Percentiles rank a stretch among this genome's conserved stretches.
Evolutionary conservation across 2,797 vertebrate genomes (phyloP).

Genomic region (Acridotheres tristis): DNA sequence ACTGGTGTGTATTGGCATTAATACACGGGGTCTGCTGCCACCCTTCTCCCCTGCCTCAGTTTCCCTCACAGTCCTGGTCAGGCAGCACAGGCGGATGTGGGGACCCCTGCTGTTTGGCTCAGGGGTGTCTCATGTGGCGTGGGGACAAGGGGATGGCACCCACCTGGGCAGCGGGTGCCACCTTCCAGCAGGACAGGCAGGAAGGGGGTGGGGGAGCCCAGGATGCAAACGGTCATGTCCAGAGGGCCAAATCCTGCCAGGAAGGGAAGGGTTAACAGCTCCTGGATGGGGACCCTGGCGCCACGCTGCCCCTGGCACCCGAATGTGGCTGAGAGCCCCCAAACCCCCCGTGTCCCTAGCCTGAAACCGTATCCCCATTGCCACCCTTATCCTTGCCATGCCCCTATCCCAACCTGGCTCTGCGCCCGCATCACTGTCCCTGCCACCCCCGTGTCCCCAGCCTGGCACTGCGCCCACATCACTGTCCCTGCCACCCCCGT

Average conservation of each 20-base stretch:
- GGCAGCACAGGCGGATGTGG: accelerated
- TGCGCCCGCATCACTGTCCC: too few relatives aligned
- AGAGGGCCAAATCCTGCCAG: not conserved
- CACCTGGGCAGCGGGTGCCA: conserved; percentile 46
- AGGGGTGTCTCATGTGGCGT: not conserved
- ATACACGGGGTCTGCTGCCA: not conserved
- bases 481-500: too few relatives aligned
- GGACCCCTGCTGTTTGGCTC: not conserved
- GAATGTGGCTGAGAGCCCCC: not conserved
- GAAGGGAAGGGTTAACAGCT: not conserved
- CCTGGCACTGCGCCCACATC: too few relatives aligned
- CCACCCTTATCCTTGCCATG: too few relatives aligned
- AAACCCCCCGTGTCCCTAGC: too few relatives aligned
- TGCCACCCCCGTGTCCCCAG: too few relatives aligned
- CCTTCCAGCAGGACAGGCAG: conserved; percentile 52
- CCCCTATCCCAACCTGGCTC: too few relatives aligned
- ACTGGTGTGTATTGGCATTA: not conserved
- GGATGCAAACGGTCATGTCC: conserved; percentile 32
- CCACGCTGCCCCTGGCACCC: not conserved
- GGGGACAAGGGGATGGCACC: not conserved
- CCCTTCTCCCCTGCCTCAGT: not conserved
- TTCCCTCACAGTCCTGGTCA: not conserved
- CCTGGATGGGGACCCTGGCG: accelerated
- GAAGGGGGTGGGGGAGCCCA: conserved; percentile 37
- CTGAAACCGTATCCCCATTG: not conserved